phyloP scores from a whole-genome alignment of 1,140 invertebrate species.

The Wasmannia auropunctata region DNA sequence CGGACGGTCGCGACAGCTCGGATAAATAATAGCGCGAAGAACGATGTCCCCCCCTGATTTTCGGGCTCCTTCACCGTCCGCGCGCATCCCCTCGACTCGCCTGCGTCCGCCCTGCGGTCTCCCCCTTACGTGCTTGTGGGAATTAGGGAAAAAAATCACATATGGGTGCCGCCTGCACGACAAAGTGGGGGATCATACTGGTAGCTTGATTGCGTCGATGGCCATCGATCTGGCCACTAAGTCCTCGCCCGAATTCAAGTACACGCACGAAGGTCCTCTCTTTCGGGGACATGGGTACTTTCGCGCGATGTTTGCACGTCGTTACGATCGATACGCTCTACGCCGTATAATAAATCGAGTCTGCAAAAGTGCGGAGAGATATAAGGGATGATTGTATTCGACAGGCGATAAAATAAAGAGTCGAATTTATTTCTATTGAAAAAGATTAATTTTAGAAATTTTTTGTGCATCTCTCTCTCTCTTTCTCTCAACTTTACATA shows the following conservation, averaged over 20 bases:
- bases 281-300: constrained; percentile 46
- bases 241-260: constrained; percentile 73
- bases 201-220: constrained; percentile 74
- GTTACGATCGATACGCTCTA: constrained; percentile 48
- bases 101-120: constrained; percentile 27
- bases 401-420: background rate
- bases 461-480: background rate
- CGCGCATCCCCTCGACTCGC: constrained; percentile 14
- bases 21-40: constrained; percentile 77
- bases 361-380: constrained; percentile 30
- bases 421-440: background rate
- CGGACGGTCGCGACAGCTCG: constrained; percentile 74
- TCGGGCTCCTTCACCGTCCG: constrained; percentile 36
- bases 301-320: constrained; percentile 67
- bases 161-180: constrained; percentile 70
- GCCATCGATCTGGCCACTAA: constrained; percentile 73
- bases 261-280: constrained; percentile 68
- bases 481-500: background rate
- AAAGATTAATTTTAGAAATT: background rate
- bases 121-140: constrained; percentile 67
- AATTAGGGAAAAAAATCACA: constrained; percentile 79
- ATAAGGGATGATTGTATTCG: too few species aligned
- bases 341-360: constrained; percentile 40
- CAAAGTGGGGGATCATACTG: constrained; percentile 69
- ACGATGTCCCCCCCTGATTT: constrained; percentile 57